These are phyloP conservation scores for Globia sparganii DNA, from an alignment of 2,888 invertebrate species.

Conservation along the genomic window DNA sequence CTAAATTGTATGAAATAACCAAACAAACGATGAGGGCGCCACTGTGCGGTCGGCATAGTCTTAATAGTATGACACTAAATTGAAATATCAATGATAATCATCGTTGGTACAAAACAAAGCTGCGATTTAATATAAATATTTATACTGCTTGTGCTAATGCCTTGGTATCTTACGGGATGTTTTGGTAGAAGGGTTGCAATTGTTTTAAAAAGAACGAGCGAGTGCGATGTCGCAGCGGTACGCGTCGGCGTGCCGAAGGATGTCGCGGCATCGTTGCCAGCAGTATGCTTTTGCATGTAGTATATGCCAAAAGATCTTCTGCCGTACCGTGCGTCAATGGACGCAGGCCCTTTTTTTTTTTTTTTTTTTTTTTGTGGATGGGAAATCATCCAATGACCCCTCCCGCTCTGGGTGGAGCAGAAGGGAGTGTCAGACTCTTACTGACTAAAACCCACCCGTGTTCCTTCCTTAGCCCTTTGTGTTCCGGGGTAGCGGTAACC, in stretches of 20 bases:
- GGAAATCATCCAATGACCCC: no score
- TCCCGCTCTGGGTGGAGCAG: no score
- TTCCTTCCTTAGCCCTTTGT: no score
- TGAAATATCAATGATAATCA: neutral
- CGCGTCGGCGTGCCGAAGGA: neutral
- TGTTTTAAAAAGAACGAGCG: neutral
- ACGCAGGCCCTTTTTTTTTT: neutral
- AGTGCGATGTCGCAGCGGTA: neutral
- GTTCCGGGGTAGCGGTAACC: no score
- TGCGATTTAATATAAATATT: no score
- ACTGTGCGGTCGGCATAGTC: no score
- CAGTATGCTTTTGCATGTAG: neutral
- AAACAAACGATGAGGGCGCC: no score
- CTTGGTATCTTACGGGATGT: neutral
- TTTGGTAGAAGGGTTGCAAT: neutral
- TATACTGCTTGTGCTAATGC: neutral
- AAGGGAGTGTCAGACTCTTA: no score
- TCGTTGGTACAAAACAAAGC: neutral
- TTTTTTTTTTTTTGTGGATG: no score
- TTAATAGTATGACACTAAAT: neutral
- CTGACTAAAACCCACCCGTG: no score
- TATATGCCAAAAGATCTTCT: neutral
- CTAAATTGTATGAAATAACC: no score
- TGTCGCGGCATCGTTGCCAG: neutral
- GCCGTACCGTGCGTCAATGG: neutral